A percentile compares a stretch with the other conserved stretches of the same genome.
Evolutionary conservation across 2,113 vertebrate species (phyloP).

Genomic region (Phalacrocorax aristotelis): DNA sequence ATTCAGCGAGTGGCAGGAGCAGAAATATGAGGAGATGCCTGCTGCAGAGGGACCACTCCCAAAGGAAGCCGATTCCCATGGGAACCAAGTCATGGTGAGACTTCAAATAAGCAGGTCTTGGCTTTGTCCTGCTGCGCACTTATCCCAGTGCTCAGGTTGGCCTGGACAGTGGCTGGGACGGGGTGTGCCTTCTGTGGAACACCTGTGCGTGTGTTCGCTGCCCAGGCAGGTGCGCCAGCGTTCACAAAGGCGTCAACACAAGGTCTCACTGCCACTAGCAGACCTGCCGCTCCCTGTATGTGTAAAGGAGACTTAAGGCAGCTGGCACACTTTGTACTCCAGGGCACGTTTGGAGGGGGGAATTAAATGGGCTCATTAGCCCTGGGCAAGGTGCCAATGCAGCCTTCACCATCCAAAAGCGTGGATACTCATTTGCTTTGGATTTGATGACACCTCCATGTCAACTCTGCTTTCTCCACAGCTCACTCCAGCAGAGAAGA

Average conservation of each 20-base stretch:
- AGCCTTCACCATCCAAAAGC: rapidly evolving
- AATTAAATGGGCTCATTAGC: rapidly evolving
- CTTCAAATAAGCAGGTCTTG: neutral
- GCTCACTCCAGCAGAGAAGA: constrained; percentile 90
- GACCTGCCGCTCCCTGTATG: neutral
- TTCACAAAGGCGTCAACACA: neutral
- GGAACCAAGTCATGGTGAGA: constrained; percentile 87
- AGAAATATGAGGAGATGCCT: constrained; percentile 74
- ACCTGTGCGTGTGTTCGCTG: neutral
- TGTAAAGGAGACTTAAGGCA: neutral
- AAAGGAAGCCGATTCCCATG: constrained; percentile 36
- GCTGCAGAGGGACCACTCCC: constrained; percentile 26
- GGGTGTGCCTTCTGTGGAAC: neutral
- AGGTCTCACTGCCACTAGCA: neutral
- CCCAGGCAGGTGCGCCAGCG: neutral
- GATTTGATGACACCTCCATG: neutral
- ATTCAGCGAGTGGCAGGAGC: constrained; percentile 89
- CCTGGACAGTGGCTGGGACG: neutral
- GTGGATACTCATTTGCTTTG: neutral
- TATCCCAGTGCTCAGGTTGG: neutral
- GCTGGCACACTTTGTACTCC: neutral
- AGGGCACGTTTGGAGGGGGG: neutral
- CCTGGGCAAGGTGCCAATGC: neutral
- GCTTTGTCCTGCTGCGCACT: neutral
- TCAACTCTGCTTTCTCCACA: constrained; percentile 55